These are phyloP conservation scores for Astropecten irregularis DNA, from an alignment of 53 echinoderm and acorn worm genomes.

Conservation along the genomic window DNA sequence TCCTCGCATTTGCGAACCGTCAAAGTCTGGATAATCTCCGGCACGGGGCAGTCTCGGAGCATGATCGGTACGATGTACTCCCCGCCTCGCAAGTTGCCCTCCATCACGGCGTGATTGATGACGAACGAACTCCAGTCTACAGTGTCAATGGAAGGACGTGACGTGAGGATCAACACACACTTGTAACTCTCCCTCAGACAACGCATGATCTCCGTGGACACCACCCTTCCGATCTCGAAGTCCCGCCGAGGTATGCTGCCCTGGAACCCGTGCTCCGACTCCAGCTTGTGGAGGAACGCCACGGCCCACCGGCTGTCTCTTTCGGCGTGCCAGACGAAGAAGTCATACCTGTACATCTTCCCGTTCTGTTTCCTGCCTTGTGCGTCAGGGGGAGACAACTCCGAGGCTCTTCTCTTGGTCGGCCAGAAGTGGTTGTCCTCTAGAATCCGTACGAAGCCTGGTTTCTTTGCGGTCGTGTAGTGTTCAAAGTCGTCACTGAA, in stretches of 20 bases:
- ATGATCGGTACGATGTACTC: slow-evolving; percentile 60
- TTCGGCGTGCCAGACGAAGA: slow-evolving; percentile 66
- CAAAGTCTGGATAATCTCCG: not conserved
- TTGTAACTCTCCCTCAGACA: slow-evolving; percentile 60
- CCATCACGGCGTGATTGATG: slow-evolving; percentile 30
- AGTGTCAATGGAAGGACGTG: not conserved
- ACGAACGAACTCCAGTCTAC: not conserved
- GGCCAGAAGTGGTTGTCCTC: slow-evolving; percentile 71
- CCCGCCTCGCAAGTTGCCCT: slow-evolving; percentile 6
- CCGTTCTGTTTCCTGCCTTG: not conserved
- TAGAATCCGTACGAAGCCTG: slow-evolving; percentile 66
- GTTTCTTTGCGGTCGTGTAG: slow-evolving; percentile 40
- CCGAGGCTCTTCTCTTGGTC: slow-evolving; percentile 10
- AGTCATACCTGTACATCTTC: slow-evolving; percentile 47
- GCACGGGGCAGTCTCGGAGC: slow-evolving; percentile 38
- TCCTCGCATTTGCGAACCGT: slow-evolving; percentile 42
- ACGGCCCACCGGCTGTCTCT: slow-evolving; percentile 70
- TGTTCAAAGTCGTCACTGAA: slow-evolving; percentile 78
- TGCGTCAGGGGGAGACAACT: not conserved
- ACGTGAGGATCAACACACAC: slow-evolving; percentile 65
- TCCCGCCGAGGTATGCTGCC: slow-evolving; percentile 72
- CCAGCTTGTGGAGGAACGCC: slow-evolving; percentile 74
- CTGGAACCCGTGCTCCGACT: slow-evolving; percentile 47
- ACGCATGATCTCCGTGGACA: not conserved
- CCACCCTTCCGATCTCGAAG: slow-evolving; percentile 51